Conservation (phyloP, 2,797 vertebrate genomes). For the Pseudomugil tenellus region DNA sequence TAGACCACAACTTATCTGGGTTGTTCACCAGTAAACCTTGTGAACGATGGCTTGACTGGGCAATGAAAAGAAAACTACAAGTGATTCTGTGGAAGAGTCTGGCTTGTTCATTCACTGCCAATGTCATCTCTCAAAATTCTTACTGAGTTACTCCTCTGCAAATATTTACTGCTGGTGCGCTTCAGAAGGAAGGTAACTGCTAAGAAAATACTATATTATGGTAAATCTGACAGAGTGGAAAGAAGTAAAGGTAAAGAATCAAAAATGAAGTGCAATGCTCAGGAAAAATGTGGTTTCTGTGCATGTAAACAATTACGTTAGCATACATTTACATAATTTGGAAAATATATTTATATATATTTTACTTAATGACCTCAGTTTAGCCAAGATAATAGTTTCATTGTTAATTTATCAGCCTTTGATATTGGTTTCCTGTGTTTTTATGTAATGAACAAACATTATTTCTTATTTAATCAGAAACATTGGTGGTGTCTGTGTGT, state of each 20-base stretch:
- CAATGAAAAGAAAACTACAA: slow-evolving; percentile 23
- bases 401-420: neutral
- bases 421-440: neutral
- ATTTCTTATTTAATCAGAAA: too few relatives aligned
- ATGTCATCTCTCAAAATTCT: slow-evolving; percentile 21
- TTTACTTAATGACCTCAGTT: neutral
- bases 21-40: neutral
- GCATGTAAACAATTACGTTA: neutral
- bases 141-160: slow-evolving; percentile 11
- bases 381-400: neutral
- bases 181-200: neutral
- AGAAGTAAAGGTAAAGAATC: neutral
- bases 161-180: slow-evolving; percentile 27
- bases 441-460: too few relatives aligned
- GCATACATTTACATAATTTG: neutral
- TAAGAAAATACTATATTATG: too few relatives aligned
- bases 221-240: neutral
- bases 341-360: neutral
- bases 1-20: neutral
- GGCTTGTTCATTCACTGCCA: neutral
- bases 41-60: neutral
- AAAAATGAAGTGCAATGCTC: neutral
- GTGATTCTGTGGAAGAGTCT: slow-evolving; percentile 4
- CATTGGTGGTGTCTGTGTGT: too few relatives aligned
- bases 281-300: slow-evolving; percentile 12